A percentile compares a stretch with the other conserved stretches of the same genome.
Evolutionary conservation across 2,888 invertebrate genomes (phyloP).

Genomic region (Cremastobaeus sp.): DNA sequence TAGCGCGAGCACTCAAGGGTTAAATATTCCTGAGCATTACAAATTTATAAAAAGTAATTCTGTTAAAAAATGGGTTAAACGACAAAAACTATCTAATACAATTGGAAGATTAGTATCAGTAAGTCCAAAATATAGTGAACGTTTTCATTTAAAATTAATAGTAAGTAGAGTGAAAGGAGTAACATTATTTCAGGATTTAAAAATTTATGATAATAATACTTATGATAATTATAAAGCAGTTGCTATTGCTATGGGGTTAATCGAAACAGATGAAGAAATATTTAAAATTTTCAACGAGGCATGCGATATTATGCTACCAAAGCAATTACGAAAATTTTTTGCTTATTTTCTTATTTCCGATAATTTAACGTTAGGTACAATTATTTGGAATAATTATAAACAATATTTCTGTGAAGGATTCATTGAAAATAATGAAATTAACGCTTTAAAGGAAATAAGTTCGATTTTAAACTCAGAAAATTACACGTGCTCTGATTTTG

Average conservation of each 20-base stretch:
- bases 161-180: constrained; percentile 29
- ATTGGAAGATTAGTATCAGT: constrained; percentile 36
- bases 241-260: constrained; percentile 34
- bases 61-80: constrained; percentile 5
- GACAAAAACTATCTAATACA: constrained; percentile 12
- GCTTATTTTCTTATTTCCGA: no score
- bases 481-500: constrained; percentile 21
- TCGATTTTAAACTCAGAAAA: constrained; percentile 16
- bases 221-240: constrained; percentile 22
- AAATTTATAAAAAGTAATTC: background rate
- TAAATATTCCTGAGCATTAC: constrained; percentile 18
- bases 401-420: background rate
- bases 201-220: constrained; percentile 25
- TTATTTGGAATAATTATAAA: background rate
- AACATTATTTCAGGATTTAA: constrained; percentile 33
- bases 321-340: no score
- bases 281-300: constrained; percentile 22
- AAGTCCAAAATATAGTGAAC: constrained; percentile 42
- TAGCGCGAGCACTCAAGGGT: no score
- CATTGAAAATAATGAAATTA: background rate
- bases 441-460: constrained; percentile 8
- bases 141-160: constrained; percentile 50
- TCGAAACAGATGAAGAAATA: no score
- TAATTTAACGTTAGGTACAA: no score
- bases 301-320: no score